Evolutionary conservation across 2,113 vertebrate species (phyloP).

Genomic region (Setophaga kirtlandii): DNA sequence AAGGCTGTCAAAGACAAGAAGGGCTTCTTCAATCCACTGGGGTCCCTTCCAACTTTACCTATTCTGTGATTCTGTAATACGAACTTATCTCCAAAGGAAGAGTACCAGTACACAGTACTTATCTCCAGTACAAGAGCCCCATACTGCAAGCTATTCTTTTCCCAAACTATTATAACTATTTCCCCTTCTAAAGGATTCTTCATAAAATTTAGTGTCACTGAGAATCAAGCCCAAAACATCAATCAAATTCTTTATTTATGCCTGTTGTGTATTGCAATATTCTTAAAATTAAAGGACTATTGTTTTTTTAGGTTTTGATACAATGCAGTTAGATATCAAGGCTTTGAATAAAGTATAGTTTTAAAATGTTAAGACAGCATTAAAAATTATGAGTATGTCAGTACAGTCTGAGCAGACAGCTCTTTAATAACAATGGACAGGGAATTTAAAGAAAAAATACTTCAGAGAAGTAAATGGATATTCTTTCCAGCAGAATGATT

Average conservation of each 20-base stretch:
- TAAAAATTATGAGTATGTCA: not conserved
- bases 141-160: not conserved
- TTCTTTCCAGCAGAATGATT: conserved; percentile 19
- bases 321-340: not conserved
- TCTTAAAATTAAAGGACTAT: not conserved
- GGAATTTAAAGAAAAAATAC: not conserved
- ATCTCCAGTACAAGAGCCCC: not conserved
- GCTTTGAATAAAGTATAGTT: not conserved
- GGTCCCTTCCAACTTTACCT: not conserved
- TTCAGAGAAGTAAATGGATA: conserved; percentile 40
- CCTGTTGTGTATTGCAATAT: not conserved
- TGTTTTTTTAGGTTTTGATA: not conserved
- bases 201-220: not conserved
- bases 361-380: not conserved
- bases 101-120: not conserved
- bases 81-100: not conserved
- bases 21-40: not conserved
- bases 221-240: not conserved
- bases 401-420: not conserved
- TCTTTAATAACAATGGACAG: not conserved
- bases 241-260: not conserved
- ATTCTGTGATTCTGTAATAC: not conserved
- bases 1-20: not conserved
- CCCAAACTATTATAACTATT: not conserved
- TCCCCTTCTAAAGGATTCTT: not conserved